Conservation (phyloP, 92 coral and sea anemone species). For the Muricea muricata region DNA sequence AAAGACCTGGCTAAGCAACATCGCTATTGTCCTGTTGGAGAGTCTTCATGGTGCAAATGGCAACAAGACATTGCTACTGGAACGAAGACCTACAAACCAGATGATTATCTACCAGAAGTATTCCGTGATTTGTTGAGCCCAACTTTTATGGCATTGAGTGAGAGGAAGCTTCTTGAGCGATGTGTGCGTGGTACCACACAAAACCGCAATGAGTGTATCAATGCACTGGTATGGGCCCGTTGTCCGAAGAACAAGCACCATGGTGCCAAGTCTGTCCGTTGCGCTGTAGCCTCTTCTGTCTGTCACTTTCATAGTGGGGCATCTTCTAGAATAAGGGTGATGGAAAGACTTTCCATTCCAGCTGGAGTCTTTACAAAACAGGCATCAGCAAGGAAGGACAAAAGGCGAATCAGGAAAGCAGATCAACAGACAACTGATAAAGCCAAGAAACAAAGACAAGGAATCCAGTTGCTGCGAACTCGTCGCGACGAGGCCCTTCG, state of each 20-base stretch:
- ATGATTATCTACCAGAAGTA: conserved; percentile 49
- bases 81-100: conserved; percentile 27
- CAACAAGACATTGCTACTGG: conserved; percentile 47
- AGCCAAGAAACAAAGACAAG: conserved; percentile 21
- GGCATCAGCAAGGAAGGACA: conserved; percentile 43
- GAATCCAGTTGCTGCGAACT: conserved; percentile 9
- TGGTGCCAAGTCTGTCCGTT: conserved; percentile 39
- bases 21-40: conserved; percentile 50
- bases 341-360: conserved; percentile 37
- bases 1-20: conserved; percentile 41
- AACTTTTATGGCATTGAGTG: conserved; percentile 36
- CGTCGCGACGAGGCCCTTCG: conserved; percentile 52
- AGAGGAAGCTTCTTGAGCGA: conserved; percentile 33
- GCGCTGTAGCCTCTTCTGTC: conserved; percentile 54
- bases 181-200: conserved; percentile 56
- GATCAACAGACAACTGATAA: conserved; percentile 25
- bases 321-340: conserved; percentile 43
- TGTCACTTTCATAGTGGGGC: conserved; percentile 59
- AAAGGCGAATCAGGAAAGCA: conserved; percentile 38
- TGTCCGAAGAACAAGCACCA: conserved; percentile 38
- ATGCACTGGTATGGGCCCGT: conserved; percentile 50
- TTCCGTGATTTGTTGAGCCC: conserved; percentile 44
- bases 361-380: conserved; percentile 41
- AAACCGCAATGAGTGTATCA: conserved; percentile 45
- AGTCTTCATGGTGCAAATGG: conserved; percentile 53